Evolutionary conservation across 2,888 invertebrate genomes (phyloP).

Genomic region (Microdon myrmicae): DNA sequence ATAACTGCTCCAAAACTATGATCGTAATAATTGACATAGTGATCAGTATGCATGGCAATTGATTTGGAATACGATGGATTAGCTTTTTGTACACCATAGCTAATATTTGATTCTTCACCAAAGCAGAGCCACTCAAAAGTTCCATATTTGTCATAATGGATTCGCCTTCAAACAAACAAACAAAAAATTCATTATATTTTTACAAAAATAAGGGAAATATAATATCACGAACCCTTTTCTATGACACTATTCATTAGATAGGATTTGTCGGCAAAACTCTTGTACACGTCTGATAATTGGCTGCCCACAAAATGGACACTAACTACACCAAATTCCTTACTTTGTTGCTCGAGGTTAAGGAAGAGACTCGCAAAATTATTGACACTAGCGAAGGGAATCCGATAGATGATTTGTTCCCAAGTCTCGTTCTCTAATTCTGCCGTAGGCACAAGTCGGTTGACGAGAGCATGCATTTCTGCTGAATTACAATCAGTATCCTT

Average conservation of each 20-base stretch:
- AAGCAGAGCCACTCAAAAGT: too few relatives aligned
- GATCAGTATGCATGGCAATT: too few relatives aligned
- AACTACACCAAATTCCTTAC: conserved; percentile 54
- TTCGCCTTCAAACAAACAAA: background rate
- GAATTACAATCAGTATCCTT: too few relatives aligned
- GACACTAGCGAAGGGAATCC: conserved; percentile 37
- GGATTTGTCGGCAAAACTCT: conserved; percentile 53
- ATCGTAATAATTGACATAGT: conserved; percentile 58
- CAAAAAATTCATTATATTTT: background rate
- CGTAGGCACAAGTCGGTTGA: too few relatives aligned
- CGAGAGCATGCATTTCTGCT: too few relatives aligned
- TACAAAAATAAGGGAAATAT: conserved; percentile 42
- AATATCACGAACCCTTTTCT: conserved; percentile 57
- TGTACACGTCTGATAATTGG: conserved; percentile 57
- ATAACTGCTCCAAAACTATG: too few relatives aligned
- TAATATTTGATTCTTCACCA: conserved; percentile 54
- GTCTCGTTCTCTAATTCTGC: conserved; percentile 58
- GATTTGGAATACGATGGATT: conserved; percentile 57
- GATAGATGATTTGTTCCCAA: conserved; percentile 57
- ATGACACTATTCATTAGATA: conserved; percentile 42
- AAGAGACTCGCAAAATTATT: conserved; percentile 55
- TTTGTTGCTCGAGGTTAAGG: conserved; percentile 56
- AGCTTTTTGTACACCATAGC: conserved; percentile 60
- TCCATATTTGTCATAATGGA: too few relatives aligned
- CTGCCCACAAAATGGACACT: conserved; percentile 55